A percentile compares a stretch with the other conserved stretches of the same genome.
Evolutionary conservation across 64 coral and sea anemone species (phyloP).

Genomic region (Montipora sp.): DNA sequence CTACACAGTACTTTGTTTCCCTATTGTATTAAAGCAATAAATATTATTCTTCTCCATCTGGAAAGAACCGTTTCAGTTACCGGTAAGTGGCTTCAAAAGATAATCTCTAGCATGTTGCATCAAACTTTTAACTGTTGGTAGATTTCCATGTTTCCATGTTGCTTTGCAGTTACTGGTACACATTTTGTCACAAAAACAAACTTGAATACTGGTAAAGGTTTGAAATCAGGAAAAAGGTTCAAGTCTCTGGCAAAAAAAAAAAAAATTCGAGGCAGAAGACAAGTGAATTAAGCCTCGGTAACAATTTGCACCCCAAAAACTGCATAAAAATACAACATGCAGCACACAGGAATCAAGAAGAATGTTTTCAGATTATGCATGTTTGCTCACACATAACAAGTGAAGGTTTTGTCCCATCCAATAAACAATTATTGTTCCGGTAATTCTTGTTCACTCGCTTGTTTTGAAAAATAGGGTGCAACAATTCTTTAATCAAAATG

Average conservation of each 20-base stretch:
- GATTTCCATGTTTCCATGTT: background rate
- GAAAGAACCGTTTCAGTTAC: background rate
- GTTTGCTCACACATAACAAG: background rate
- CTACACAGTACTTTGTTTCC: no score
- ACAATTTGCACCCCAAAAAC: background rate
- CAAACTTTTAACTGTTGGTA: background rate
- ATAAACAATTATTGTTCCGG: background rate
- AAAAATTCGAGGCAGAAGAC: background rate
- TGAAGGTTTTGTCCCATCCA: slow-evolving; percentile 17
- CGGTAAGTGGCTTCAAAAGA: no score
- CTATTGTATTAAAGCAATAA: background rate
- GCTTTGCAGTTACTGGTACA: slow-evolving; percentile 13
- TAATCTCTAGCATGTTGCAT: no score
- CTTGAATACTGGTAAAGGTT: no score
- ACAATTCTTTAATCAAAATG: background rate
- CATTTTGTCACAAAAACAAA: background rate
- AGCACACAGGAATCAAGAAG: background rate
- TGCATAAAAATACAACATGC: slow-evolving; percentile 49
- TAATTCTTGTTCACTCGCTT: no score
- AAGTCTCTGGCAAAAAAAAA: background rate
- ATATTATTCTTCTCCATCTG: no score
- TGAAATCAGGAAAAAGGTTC: no score
- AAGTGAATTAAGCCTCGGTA: background rate
- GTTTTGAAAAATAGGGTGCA: background rate
- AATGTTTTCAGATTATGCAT: background rate